Percentiles rank a stretch among this genome's conserved stretches.
These are phyloP conservation scores for Epinephelus awoara DNA, from an alignment of 2,797 vertebrate genomes.

Conservation along the genomic window DNA sequence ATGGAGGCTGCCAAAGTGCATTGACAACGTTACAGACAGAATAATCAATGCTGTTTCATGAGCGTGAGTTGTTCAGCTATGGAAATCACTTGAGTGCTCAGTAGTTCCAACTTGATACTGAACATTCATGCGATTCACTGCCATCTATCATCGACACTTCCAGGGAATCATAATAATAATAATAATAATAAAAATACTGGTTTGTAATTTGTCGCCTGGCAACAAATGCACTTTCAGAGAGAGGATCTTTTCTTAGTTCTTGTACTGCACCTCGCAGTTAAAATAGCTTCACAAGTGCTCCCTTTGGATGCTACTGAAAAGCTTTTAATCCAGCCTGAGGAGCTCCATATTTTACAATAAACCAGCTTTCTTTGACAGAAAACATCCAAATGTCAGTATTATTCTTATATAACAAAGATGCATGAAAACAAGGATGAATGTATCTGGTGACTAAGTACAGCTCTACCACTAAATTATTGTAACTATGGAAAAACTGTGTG, in stretches of 20 bases:
- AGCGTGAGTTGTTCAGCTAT: constrained; percentile 2
- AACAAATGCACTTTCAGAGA: constrained; percentile 38
- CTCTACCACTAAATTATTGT: too few species aligned
- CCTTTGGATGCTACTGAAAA: constrained; percentile 29
- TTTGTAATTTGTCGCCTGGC: constrained; percentile 35
- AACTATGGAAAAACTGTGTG: too few species aligned
- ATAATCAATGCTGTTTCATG: constrained; percentile 58
- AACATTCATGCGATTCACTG: not conserved
- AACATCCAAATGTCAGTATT: constrained; percentile 6
- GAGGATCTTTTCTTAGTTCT: constrained; percentile 23
- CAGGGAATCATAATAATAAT: constrained; percentile 1
- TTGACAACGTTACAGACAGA: constrained; percentile 39
- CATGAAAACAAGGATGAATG: not conserved
- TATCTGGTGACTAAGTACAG: too few species aligned
- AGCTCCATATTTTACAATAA: constrained; percentile 12
- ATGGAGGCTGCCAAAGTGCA: constrained; percentile 44
- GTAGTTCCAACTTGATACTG: constrained; percentile 8
- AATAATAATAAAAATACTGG: not conserved
- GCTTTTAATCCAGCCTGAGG: constrained; percentile 44
- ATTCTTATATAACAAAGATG: not conserved
- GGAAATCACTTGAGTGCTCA: constrained; percentile 31
- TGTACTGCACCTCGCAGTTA: constrained; percentile 1
- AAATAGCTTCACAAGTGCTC: constrained; percentile 23
- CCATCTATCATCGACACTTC: constrained; percentile 18
- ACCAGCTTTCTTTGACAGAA: not conserved